These are phyloP conservation scores for Andinoacara biseriatus DNA, from an alignment of 2,113 vertebrate genomes.

Conservation along the genomic window DNA sequence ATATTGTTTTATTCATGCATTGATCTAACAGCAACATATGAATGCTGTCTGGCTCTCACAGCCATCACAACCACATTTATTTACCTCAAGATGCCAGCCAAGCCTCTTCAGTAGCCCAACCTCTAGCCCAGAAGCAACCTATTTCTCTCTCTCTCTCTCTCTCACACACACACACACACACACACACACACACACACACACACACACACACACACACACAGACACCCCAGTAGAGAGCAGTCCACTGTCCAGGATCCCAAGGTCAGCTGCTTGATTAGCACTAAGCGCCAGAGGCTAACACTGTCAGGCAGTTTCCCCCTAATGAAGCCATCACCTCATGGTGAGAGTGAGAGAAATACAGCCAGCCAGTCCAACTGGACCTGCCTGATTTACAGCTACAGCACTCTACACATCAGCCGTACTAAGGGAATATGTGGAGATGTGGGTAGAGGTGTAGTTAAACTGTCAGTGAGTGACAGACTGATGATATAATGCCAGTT, in stretches of 20 bases:
- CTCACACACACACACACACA: not conserved
- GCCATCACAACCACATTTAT: slow-evolving; percentile 5
- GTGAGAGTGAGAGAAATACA: slow-evolving; percentile 56
- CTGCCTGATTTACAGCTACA: slow-evolving; percentile 58
- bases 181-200: not conserved
- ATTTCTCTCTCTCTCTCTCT: not conserved
- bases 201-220: not conserved
- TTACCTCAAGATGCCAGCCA: slow-evolving; percentile 17
- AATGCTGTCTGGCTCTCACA: not conserved
- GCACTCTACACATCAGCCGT: slow-evolving; percentile 56
- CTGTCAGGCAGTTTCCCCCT: slow-evolving; percentile 57
- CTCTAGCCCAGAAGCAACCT: not conserved
- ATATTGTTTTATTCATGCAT: not conserved
- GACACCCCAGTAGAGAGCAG: slow-evolving; percentile 11
- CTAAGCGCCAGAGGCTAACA: slow-evolving; percentile 54
- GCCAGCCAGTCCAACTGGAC: slow-evolving; percentile 62
- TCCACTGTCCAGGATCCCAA: slow-evolving; percentile 61
- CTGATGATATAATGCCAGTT: slow-evolving; percentile 26
- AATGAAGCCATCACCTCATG: slow-evolving; percentile 66
- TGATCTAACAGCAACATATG: not conserved
- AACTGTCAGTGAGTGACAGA: slow-evolving; percentile 51
- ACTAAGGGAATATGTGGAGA: slow-evolving; percentile 45
- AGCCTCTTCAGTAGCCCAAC: not conserved
- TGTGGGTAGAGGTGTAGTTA: slow-evolving; percentile 37
- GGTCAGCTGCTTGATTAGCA: slow-evolving; percentile 67